Evolutionary conservation across 2,888 invertebrate species (phyloP).

Genomic region (Troides oblongomaculatus): DNA sequence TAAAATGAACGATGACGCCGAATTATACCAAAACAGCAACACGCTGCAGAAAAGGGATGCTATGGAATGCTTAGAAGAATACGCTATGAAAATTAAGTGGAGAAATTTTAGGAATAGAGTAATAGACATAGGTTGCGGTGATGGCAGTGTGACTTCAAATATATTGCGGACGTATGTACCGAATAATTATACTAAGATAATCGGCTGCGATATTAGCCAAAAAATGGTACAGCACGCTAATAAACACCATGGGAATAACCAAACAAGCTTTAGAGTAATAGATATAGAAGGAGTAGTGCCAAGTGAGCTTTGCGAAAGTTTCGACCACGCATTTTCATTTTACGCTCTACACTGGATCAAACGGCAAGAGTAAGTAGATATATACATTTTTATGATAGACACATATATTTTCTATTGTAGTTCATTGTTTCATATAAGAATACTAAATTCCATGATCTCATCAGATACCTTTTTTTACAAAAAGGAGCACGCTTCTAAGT

Average conservation of each 20-base stretch:
- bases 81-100: conserved; percentile 80
- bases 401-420: background rate
- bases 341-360: conserved; percentile 90
- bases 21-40: conserved; percentile 84
- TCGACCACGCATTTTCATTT: conserved; percentile 87
- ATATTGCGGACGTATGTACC: conserved; percentile 82
- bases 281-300: conserved; percentile 81
- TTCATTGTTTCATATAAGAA: background rate
- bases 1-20: conserved; percentile 81
- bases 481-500: too few relatives aligned
- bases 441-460: background rate
- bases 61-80: conserved; percentile 82
- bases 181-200: conserved; percentile 66
- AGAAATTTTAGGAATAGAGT: conserved; percentile 63
- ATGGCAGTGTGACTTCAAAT: conserved; percentile 84
- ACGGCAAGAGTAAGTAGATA: conserved; percentile 82
- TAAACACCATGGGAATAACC: conserved; percentile 67
- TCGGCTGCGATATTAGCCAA: conserved; percentile 85
- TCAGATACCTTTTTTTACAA: too few relatives aligned
- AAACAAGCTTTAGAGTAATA: conserved; percentile 71
- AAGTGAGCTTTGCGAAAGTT: conserved; percentile 67
- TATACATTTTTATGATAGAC: background rate
- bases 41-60: conserved; percentile 82
- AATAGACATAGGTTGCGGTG: conserved; percentile 87
- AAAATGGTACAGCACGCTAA: conserved; percentile 85